Percentiles rank a stretch among this genome's conserved stretches.
These are phyloP conservation scores for Neotragus pygmaeus DNA, from an alignment of 2,113 vertebrate species.

Conservation along the genomic window DNA sequence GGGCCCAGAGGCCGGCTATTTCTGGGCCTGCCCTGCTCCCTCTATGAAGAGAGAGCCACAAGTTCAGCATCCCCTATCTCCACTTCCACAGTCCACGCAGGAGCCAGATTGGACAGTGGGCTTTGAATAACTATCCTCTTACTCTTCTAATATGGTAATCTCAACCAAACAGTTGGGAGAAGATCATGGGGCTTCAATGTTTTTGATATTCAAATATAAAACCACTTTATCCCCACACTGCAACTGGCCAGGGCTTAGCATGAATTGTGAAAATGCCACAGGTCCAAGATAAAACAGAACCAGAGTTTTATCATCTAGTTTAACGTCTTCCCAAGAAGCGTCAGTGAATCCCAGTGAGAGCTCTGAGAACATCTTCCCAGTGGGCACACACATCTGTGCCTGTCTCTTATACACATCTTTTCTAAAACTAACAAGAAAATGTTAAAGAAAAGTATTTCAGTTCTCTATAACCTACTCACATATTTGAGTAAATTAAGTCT, in stretches of 20 bases:
- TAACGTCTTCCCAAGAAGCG: not conserved
- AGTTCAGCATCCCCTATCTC: not conserved
- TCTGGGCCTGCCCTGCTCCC: not conserved
- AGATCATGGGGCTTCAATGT: too few relatives aligned
- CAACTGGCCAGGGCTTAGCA: not conserved
- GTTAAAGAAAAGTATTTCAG: too few relatives aligned
- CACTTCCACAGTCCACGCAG: fast-evolving
- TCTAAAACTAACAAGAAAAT: too few relatives aligned
- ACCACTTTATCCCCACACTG: not conserved
- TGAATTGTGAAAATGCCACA: not conserved
- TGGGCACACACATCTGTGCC: too few relatives aligned
- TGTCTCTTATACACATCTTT: too few relatives aligned
- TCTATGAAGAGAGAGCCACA: not conserved
- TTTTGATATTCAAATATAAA: not conserved
- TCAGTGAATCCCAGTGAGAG: not conserved
- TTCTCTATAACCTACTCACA: too few relatives aligned
- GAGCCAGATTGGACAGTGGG: fast-evolving
- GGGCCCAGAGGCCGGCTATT: too few relatives aligned
- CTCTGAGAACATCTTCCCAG: not conserved
- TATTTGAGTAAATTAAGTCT: too few relatives aligned
- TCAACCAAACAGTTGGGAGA: not conserved
- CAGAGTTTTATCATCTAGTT: not conserved
- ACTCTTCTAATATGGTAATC: not conserved
- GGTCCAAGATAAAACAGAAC: not conserved
- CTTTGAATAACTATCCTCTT: not conserved